These are phyloP conservation scores for Erpobdella octoculata DNA, from an alignment of 2,888 invertebrate species.

Conservation along the genomic window DNA sequence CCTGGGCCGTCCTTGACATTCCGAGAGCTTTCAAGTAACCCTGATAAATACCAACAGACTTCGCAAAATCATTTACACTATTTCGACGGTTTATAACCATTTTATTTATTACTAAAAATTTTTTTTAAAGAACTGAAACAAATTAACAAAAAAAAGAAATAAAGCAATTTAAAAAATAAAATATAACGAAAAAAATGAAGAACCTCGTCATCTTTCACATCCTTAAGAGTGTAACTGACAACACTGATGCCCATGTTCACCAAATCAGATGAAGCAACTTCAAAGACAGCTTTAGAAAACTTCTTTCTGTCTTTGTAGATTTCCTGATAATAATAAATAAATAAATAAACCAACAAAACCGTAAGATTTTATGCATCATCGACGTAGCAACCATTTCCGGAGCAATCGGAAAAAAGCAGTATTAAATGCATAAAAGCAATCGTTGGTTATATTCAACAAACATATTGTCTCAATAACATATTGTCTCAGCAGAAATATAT, in stretches of 20 bases:
- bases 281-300: slow-evolving; percentile 52
- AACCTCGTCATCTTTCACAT: slow-evolving; percentile 52
- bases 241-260: slow-evolving; percentile 53
- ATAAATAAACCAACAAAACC: no score
- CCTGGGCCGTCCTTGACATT: slow-evolving; percentile 50
- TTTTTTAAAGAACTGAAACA: no score
- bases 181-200: not conserved
- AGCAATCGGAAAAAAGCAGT: no score
- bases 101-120: no score
- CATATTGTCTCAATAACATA: no score
- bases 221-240: slow-evolving; percentile 53
- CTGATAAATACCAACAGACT: slow-evolving; percentile 31
- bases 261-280: slow-evolving; percentile 53
- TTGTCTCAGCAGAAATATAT: no score
- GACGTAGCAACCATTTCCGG: not conserved
- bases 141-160: not conserved
- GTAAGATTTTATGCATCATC: not conserved
- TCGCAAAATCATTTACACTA: not conserved
- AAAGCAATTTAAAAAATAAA: not conserved
- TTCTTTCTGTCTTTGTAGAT: slow-evolving; percentile 54
- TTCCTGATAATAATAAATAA: slow-evolving; percentile 42
- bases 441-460: no score
- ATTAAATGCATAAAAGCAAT: no score
- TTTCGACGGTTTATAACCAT: no score
- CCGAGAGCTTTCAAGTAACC: slow-evolving; percentile 84